phyloP scores from a whole-genome alignment of 2,113 vertebrate species.

The Tautogolabrus adspersus region DNA sequence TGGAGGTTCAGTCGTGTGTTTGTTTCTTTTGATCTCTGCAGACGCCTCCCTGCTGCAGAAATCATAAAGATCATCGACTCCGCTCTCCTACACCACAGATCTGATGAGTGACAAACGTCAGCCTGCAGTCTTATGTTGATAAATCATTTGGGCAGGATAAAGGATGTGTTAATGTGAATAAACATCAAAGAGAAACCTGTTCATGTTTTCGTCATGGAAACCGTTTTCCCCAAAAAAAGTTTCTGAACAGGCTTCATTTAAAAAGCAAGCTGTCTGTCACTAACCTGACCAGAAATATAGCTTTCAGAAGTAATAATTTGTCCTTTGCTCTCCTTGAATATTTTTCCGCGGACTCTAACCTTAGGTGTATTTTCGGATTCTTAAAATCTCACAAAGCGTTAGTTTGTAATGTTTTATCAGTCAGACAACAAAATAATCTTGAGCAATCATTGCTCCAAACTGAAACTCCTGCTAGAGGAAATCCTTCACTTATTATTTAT shows the following conservation, averaged over 20 bases:
- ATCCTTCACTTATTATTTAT: not conserved
- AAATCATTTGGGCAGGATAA: not conserved
- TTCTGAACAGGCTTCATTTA: not conserved
- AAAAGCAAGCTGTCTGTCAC: not conserved
- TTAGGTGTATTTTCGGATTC: not conserved
- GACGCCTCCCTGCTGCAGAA: not conserved
- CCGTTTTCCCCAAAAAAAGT: too few species aligned
- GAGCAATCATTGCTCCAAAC: not conserved
- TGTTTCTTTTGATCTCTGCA: constrained; percentile 11
- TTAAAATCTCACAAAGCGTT: not conserved
- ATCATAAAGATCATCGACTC: not conserved
- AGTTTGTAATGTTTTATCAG: not conserved
- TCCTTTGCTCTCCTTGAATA: too few species aligned
- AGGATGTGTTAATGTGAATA: not conserved
- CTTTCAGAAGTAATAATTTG: not conserved
- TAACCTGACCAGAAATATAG: not conserved
- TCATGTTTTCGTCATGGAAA: not conserved
- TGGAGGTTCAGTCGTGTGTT: too few species aligned
- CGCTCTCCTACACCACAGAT: not conserved
- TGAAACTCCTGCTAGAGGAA: not conserved
- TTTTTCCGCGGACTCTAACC: too few species aligned
- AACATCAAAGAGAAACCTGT: not conserved
- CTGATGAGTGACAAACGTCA: not conserved
- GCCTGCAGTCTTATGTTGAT: not conserved
- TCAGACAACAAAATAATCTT: not conserved